Conservation (phyloP, 2,113 vertebrate species). For the Muntiacus muntjak region DNA sequence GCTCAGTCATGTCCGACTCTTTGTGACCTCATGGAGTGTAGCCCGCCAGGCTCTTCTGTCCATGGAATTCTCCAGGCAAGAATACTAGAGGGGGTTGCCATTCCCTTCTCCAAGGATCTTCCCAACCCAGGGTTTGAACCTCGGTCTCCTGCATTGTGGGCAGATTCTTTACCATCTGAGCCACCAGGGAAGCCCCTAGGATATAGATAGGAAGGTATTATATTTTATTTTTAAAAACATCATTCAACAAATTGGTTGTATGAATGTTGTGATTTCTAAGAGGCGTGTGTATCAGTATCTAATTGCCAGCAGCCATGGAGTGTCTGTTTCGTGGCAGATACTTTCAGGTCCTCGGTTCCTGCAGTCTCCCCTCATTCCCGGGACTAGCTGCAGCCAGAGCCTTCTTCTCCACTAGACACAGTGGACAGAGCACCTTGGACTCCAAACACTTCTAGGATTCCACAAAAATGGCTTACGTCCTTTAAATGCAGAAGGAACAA, state of each 20-base stretch:
- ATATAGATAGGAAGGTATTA: neutral
- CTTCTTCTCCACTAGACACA: neutral
- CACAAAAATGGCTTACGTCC: neutral
- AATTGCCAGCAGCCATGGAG: neutral
- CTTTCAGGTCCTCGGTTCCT: neutral
- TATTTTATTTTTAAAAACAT: neutral
- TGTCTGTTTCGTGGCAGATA: too few relatives aligned
- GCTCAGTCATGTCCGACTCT: neutral
- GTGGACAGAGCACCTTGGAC: neutral
- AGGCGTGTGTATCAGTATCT: neutral
- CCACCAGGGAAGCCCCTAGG: neutral
- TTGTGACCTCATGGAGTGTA: neutral
- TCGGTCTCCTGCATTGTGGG: neutral
- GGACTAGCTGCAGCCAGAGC: rapidly evolving
- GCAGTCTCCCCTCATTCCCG: rapidly evolving
- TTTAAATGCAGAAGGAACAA: neutral
- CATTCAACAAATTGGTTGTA: neutral
- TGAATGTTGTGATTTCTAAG: neutral
- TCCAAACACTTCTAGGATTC: neutral
- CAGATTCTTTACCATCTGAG: neutral
- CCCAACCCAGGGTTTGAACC: neutral
- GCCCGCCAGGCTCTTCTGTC: neutral
- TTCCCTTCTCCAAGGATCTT: neutral
- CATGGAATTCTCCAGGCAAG: neutral
- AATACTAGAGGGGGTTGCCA: neutral